Percentiles rank a stretch among this genome's conserved stretches.
Evolutionary conservation across 2,113 vertebrate genomes (phyloP).

Genomic region (Burhinus oedicnemus): DNA sequence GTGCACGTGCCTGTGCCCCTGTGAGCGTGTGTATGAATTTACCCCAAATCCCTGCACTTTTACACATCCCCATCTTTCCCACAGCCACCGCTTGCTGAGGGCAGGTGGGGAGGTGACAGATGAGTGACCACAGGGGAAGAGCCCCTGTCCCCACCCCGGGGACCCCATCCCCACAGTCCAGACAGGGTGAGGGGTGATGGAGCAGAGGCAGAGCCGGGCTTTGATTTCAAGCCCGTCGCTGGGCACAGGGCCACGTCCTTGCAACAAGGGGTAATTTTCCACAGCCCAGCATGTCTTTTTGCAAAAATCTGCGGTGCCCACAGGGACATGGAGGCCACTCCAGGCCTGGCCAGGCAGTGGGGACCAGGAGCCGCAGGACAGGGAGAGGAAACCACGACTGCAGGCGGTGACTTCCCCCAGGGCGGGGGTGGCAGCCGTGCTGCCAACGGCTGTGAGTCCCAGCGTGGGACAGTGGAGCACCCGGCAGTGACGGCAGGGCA

Average conservation of each 20-base stretch:
- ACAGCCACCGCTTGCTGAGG: not conserved
- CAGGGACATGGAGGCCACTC: fast-evolving
- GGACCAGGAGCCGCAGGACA: not conserved
- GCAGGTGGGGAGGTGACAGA: not conserved
- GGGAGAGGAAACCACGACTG: fast-evolving
- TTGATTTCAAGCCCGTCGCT: not conserved
- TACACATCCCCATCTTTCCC: not conserved
- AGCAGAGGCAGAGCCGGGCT: not conserved
- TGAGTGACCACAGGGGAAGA: not conserved
- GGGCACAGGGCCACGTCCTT: fast-evolving
- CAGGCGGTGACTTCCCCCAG: not conserved
- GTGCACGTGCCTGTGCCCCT: too few species aligned
- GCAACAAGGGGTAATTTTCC: fast-evolving
- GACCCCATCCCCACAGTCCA: fast-evolving
- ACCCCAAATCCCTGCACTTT: not conserved
- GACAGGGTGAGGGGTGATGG: fast-evolving
- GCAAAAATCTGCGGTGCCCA: fast-evolving
- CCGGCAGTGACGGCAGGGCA: too few species aligned
- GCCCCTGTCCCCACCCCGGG: too few species aligned
- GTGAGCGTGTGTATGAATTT: not conserved
- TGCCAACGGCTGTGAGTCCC: not conserved
- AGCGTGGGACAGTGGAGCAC: fast-evolving
- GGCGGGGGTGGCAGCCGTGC: fast-evolving
- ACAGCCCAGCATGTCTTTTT: not conserved
- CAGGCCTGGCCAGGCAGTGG: not conserved